Conservation (phyloP, 1,140 invertebrate species). For the Aphelenchoides besseyi region DNA sequence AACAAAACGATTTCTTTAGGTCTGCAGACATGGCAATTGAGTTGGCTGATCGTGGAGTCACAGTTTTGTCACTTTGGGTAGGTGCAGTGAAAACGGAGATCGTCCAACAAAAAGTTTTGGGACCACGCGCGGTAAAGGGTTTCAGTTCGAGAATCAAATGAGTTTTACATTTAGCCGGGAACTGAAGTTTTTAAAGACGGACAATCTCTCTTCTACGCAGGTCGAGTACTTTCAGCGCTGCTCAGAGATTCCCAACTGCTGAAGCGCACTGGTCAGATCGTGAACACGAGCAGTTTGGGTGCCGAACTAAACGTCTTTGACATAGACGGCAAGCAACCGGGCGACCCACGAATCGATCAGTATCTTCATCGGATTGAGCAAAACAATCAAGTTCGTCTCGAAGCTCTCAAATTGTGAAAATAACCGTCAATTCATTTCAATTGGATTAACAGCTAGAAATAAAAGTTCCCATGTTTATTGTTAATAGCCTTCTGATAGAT, state of each 20-base stretch:
- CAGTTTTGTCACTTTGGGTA: conserved; percentile 24
- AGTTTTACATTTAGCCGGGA: not conserved
- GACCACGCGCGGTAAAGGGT: not conserved
- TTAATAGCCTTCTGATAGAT: no score
- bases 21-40: conserved; percentile 31
- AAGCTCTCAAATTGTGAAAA: not conserved
- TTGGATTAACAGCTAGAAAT: not conserved
- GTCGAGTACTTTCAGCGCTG: not conserved
- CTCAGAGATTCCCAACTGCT: not conserved
- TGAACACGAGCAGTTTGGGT: not conserved
- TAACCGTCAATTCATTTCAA: not conserved
- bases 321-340: conserved; percentile 12
- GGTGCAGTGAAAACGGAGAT: conserved; percentile 35
- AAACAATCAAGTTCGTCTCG: not conserved
- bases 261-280: conserved; percentile 6
- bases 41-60: conserved; percentile 23
- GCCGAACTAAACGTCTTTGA: not conserved
- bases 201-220: conserved; percentile 16
- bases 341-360: conserved; percentile 4
- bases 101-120: conserved; percentile 21
- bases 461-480: no score
- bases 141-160: no score
- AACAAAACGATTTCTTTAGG: conserved; percentile 22
- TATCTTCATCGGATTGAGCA: not conserved
- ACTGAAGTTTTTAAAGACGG: conserved; percentile 9